Conservation (phyloP, 2,113 vertebrate species). For the Noctilio leporinus region DNA sequence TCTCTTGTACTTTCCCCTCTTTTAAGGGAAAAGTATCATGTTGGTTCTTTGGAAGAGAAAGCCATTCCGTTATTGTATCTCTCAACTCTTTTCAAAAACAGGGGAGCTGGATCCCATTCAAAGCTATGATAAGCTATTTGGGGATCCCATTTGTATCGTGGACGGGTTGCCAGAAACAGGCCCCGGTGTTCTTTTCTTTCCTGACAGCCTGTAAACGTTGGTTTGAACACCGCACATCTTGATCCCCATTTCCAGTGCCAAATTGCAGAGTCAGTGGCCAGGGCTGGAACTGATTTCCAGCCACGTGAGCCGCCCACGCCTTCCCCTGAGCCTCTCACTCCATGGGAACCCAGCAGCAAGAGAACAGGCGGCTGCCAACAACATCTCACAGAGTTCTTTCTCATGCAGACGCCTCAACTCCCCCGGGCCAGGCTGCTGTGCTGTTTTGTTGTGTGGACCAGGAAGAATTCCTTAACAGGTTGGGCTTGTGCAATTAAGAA, state of each 20-base stretch:
- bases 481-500: constrained; percentile 6
- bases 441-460: neutral
- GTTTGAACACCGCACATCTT: neutral
- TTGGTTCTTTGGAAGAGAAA: neutral
- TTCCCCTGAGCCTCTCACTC: neutral
- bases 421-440: neutral
- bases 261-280: neutral
- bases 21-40: neutral
- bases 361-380: neutral
- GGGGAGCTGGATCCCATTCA: neutral
- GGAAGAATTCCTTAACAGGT: constrained; percentile 14
- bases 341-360: neutral
- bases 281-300: no score
- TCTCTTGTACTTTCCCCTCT: neutral
- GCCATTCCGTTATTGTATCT: neutral
- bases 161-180: neutral
- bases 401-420: neutral
- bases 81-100: neutral
- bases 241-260: neutral
- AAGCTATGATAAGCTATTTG: neutral
- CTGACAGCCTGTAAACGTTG: neutral
- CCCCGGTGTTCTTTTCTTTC: neutral
- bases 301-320: fast-evolving
- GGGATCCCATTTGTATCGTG: neutral
- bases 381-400: neutral